Evolutionary conservation across 2,797 vertebrate genomes (phyloP), one percentile per base, ranked within the genome.

Genomic region (Megalops cyprinoides): DNA sequence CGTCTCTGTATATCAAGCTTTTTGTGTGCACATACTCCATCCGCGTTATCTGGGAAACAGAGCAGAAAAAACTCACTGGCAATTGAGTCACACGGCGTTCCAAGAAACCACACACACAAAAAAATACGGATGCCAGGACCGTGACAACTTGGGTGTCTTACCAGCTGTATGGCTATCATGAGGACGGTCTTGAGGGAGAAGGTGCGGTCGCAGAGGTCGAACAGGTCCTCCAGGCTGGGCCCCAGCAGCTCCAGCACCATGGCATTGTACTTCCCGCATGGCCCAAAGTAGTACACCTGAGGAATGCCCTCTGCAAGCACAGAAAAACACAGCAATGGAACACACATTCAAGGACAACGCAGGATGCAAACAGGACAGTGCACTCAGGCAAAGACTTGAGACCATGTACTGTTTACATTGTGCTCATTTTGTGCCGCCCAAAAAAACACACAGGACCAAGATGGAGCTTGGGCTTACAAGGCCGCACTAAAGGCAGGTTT

Each of bases 81-180:
- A 25, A 44, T 23, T 44, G 10, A 55, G 55, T 23, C 20, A 34
- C 23, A n/a, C n/a, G n/a, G n/a, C n/a, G n/a, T n/a, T n/a, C n/a
- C n/a, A n/a, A n/a, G n/a, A n/a, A n/a, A n/a, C n/a, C n/a, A n/a
- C n/a, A n/a, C n/a, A n/a, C n/a, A n/a, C n/a, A n/a, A n/a, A n/a
- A n/a, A n/a, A n/a, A n/a, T n/a, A n/a, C 4, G 4, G 4, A 37
- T 37, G 0, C 4, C 18, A 18, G n/a, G n/a, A n/a, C n/a, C n/a
- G n/a, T n/a, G n/a, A n/a, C n/a, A n/a, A n/a, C 20, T 20, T 18
- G 9, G 2, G 65, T 39, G 0, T 14, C 96, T 93, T 91, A 99
- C 98, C 96, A 99, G 94, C 93, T 99, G 98, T 93, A 99, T 97
- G 49, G 98, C 98, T 78, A 99, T 99, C 98, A 99, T 99, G 89